Evolutionary conservation across 1,140 invertebrate species (phyloP).

Genomic region (Lucilia cuprina): DNA sequence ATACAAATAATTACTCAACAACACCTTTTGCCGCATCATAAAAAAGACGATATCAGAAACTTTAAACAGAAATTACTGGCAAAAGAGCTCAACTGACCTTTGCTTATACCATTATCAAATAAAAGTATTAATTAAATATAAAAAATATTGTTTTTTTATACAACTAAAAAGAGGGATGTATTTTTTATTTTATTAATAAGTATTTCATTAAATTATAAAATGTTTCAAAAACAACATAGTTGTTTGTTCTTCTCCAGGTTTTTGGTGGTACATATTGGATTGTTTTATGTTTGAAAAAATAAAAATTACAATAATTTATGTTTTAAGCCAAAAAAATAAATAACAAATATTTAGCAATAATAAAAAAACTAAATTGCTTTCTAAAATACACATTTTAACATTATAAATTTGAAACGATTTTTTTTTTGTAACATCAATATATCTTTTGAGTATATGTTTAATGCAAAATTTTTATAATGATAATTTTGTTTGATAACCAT

Average conservation of each 20-base stretch:
- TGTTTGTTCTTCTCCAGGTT: background rate
- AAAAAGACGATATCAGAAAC: background rate
- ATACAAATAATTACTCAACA: background rate
- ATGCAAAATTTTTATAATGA: background rate
- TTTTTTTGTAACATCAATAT: background rate
- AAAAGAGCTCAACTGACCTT: background rate
- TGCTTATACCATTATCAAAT: background rate
- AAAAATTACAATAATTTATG: background rate
- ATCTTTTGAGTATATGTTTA: background rate
- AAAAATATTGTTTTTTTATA: background rate
- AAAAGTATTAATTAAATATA: background rate
- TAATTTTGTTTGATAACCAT: background rate
- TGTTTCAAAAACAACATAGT: background rate
- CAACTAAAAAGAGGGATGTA: background rate
- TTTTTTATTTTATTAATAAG: background rate
- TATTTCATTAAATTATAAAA: background rate
- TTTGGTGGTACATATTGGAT: background rate
- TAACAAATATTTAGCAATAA: background rate
- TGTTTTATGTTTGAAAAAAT: background rate
- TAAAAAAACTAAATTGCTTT: background rate
- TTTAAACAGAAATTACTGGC: background rate
- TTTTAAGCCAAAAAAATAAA: background rate
- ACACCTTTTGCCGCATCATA: background rate
- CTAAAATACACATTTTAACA: constrained; percentile 16
- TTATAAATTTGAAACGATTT: constrained; percentile 5